A percentile compares a stretch with the other conserved stretches of the same genome.
Conservation (phyloP, 1,140 invertebrate genomes). For the Drosophila teissieri region DNA sequence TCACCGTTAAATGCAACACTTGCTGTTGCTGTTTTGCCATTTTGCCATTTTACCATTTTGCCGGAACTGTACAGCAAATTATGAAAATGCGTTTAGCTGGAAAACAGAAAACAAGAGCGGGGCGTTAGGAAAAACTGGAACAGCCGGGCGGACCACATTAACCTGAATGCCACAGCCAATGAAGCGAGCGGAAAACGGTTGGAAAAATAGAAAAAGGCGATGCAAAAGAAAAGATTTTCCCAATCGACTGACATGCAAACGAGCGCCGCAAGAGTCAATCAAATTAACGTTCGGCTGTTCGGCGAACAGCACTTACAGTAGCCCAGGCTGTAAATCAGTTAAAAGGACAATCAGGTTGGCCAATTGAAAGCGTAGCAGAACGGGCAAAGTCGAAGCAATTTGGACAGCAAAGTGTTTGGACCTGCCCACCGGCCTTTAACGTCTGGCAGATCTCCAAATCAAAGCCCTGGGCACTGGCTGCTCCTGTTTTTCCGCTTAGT, state of each 20-base stretch:
- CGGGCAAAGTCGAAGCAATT: constrained; percentile 6
- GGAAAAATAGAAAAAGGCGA: not conserved
- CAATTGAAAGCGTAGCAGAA: constrained; percentile 68
- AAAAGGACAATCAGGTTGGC: constrained; percentile 74
- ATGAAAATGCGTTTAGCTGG: constrained; percentile 77
- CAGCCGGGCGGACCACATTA: constrained; percentile 63
- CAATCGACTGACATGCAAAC: constrained; percentile 69
- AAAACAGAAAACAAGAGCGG: constrained; percentile 46
- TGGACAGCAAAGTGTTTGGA: constrained; percentile 17
- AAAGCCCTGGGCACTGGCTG: constrained; percentile 21
- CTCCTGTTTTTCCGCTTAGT: constrained; percentile 29
- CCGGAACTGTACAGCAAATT: constrained; percentile 77
- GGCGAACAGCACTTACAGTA: constrained; percentile 31
- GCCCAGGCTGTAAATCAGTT: constrained; percentile 72
- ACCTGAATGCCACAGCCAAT: constrained; percentile 74
- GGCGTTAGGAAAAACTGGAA: constrained; percentile 69
- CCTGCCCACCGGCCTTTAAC: constrained; percentile 34
- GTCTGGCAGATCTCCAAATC: constrained; percentile 33
- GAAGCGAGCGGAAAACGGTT: constrained; percentile 32
- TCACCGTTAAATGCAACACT: constrained; percentile 79
- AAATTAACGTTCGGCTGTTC: constrained; percentile 55
- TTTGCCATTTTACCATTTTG: constrained; percentile 31
- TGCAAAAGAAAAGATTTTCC: constrained; percentile 17
- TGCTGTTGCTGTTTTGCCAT: constrained; percentile 20
- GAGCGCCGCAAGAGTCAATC: constrained; percentile 75